phyloP scores from a whole-genome alignment of 1,140 invertebrate species.

The Leptinotarsa texana region DNA sequence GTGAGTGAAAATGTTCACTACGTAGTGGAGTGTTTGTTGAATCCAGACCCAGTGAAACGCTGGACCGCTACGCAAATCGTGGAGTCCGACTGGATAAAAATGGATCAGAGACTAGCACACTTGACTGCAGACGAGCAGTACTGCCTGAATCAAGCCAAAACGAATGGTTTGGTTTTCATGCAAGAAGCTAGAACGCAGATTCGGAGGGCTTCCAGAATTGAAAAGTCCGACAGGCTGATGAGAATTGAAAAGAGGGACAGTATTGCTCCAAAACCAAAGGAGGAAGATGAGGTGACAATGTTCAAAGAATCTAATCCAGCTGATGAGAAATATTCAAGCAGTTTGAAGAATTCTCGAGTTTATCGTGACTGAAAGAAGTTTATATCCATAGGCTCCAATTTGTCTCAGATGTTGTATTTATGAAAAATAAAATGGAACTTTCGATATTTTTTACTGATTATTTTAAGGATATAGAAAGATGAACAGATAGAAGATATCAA shows the following conservation, averaged over 20 bases:
- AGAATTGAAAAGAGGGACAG: not conserved
- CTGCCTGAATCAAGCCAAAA: conserved; percentile 5
- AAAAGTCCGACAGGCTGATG: not conserved
- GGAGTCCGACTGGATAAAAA: conserved; percentile 13
- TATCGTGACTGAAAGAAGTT: no score
- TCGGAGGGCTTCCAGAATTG: not conserved
- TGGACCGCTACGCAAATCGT: conserved; percentile 9
- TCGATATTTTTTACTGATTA: no score
- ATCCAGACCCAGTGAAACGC: conserved; percentile 61
- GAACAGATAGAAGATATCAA: no score
- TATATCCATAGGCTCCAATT: no score
- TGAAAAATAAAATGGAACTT: no score
- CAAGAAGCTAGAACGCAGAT: not conserved
- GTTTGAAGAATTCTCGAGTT: not conserved
- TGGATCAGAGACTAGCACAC: not conserved
- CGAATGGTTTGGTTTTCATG: not conserved
- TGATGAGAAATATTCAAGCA: not conserved
- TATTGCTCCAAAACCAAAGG: not conserved
- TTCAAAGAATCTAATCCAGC: not conserved
- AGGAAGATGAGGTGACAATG: not conserved
- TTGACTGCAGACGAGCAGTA: not conserved
- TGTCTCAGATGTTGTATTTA: no score
- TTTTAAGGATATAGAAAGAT: no score
- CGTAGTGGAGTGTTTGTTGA: conserved; percentile 64
- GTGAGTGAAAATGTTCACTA: conserved; percentile 59